Evolutionary conservation across 2,888 invertebrate species (phyloP), one percentile per base, ranked within the genome.

Genomic region (Hybos culiciformis): DNA sequence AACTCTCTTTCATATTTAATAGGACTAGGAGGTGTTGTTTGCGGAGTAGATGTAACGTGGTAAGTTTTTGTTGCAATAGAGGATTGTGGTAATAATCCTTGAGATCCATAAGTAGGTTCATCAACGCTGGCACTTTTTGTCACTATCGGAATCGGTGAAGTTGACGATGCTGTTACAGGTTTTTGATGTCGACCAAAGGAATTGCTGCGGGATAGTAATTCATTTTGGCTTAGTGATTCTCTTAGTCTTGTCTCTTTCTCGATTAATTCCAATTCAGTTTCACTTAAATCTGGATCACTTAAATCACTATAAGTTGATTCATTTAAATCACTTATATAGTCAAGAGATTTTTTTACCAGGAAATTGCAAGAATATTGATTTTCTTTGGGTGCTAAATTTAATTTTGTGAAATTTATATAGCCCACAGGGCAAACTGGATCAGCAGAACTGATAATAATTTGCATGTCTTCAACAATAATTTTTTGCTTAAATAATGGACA

Each of bases 361-460:
- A 62, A 60, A 54, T 66, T 62, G 47, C 54, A 56, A 45, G 52
- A 53, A 39, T 56, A 53, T 26, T 50, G 45, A 17, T 52, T 45
- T 17, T 74, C 68, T 66, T 81, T 81, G 41, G 71, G 61, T 67
- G 83, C 83, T 55, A 94, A 70, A 56, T 81, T 83, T 48, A 94
- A 67, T 66, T 83, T 83, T 52, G 76, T 80, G 53, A 97, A 77
- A 66, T 86, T 90, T 45, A 97, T 71, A 66, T 92, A 97, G 24
- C 91, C 94, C 42, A 96, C 96, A 7, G 94, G 88, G 21, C 93
- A 92, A 58, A 97, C 81, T 3, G 86, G 81, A 71, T 96, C 92
- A 56, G 87, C 81, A 18, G 93, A 83, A 62, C 92, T 91, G 51
- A 88, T 77, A 45, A 96, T 78, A 55, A 82, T 75, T 71, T 93